Conservation (phyloP, 2,888 invertebrate genomes). For the Cistogaster globosa region DNA sequence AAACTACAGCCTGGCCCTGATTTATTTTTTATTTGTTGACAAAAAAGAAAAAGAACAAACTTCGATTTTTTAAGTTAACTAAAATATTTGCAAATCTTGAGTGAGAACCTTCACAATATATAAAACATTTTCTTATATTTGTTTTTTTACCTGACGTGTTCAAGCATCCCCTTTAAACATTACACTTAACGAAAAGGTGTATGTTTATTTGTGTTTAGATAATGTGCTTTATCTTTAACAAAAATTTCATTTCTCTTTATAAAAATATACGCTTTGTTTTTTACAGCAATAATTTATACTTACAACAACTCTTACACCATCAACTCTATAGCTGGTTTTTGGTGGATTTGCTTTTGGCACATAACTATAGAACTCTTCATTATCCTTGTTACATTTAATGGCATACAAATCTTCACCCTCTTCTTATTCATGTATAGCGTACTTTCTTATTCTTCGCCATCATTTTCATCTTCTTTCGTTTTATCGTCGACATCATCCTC, state of each 20-base stretch:
- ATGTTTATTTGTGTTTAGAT: not conserved
- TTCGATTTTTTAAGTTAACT: too few species aligned
- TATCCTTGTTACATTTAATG: slow-evolving; percentile 93
- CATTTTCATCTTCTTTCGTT: slow-evolving; percentile 64
- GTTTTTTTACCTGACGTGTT: not conserved
- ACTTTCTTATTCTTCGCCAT: slow-evolving; percentile 61
- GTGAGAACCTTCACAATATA: too few species aligned
- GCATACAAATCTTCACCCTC: slow-evolving; percentile 88
- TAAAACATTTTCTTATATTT: too few species aligned
- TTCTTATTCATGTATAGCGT: slow-evolving; percentile 50
- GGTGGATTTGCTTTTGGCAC: slow-evolving; percentile 89
- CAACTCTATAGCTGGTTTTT: slow-evolving; percentile 88
- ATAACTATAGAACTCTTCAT: slow-evolving; percentile 92
- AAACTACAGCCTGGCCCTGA: too few species aligned
- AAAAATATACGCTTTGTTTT: slow-evolving; percentile 3
- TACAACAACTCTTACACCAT: slow-evolving; percentile 86
- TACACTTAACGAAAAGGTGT: not conserved
- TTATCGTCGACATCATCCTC: slow-evolving; percentile 50
- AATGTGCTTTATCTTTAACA: slow-evolving; percentile 57
- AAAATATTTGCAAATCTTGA: too few species aligned
- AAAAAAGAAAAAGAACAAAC: too few species aligned
- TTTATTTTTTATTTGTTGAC: too few species aligned
- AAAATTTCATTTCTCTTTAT: slow-evolving; percentile 56
- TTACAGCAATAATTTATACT: slow-evolving; percentile 79
- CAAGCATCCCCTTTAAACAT: too few species aligned